Conservation (phyloP, 2,888 invertebrate species). For the Lasioglossum vierecki region DNA sequence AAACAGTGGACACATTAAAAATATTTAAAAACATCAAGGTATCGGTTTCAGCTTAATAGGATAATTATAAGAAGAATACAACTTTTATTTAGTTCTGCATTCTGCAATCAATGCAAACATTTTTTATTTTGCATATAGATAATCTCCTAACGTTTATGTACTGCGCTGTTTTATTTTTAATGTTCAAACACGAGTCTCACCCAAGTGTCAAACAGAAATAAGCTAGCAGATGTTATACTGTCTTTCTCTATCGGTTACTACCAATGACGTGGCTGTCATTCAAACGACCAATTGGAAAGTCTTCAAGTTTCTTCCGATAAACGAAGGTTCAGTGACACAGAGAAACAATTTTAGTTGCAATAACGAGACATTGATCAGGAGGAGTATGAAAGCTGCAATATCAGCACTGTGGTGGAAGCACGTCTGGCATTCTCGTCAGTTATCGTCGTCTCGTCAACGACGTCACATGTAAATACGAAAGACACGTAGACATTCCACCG, state of each 20-base stretch:
- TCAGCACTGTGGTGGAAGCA: conserved; percentile 28
- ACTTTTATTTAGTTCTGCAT: too few relatives aligned
- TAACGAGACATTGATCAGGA: background rate
- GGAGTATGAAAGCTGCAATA: background rate
- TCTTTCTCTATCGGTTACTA: background rate
- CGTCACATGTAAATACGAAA: conserved; percentile 59
- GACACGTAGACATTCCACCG: conserved; percentile 35
- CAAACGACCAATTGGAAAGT: background rate
- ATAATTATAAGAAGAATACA: too few relatives aligned
- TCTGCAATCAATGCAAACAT: too few relatives aligned
- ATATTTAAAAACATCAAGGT: too few relatives aligned
- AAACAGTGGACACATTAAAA: too few relatives aligned
- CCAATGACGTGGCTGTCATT: background rate
- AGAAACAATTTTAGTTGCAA: background rate
- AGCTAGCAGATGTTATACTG: background rate
- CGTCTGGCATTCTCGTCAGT: conserved; percentile 58
- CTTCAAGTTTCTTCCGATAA: background rate
- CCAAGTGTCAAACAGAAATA: background rate
- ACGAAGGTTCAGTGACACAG: background rate
- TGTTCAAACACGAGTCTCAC: background rate
- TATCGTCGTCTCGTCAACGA: conserved; percentile 58
- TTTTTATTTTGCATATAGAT: too few relatives aligned
- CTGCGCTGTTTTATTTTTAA: background rate
- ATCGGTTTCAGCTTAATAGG: too few relatives aligned
- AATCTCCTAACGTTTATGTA: background rate